Conservation (phyloP, 2,113 vertebrate genomes). For the Heterocephalus glaber region DNA sequence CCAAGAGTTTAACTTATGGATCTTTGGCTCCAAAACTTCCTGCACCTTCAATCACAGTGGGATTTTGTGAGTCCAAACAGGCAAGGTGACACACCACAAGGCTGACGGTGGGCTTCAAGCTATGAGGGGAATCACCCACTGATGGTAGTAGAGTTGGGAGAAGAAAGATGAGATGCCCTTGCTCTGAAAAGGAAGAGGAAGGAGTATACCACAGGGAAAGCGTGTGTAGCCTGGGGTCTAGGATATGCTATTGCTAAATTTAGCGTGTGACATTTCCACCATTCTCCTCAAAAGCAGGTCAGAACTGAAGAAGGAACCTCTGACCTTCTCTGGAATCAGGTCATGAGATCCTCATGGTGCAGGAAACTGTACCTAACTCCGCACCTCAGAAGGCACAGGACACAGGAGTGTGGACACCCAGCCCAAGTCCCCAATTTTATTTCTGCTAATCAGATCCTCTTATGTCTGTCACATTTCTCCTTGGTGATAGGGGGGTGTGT, state of each 20-base stretch:
- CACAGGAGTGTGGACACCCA: background rate
- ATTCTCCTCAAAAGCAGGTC: background rate
- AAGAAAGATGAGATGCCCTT: accelerated
- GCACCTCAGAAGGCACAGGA: background rate
- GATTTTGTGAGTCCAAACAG: background rate
- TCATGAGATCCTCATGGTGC: no score
- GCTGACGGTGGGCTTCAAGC: background rate
- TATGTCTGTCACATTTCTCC: background rate
- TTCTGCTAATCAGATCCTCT: background rate
- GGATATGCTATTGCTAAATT: no score
- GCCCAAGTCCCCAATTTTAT: no score
- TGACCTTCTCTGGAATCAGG: background rate
- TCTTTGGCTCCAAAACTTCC: no score
- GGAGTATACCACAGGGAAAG: background rate
- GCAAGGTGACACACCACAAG: background rate
- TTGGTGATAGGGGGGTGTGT: no score
- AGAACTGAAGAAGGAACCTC: background rate
- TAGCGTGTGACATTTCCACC: background rate
- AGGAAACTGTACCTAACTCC: accelerated
- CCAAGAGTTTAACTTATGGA: background rate
- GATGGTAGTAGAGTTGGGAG: background rate
- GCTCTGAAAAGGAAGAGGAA: background rate
- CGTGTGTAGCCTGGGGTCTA: background rate
- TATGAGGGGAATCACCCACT: no score
- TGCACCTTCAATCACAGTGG: accelerated